Conservation (phyloP, 2,113 vertebrate genomes). For the Tringa solitaria region DNA sequence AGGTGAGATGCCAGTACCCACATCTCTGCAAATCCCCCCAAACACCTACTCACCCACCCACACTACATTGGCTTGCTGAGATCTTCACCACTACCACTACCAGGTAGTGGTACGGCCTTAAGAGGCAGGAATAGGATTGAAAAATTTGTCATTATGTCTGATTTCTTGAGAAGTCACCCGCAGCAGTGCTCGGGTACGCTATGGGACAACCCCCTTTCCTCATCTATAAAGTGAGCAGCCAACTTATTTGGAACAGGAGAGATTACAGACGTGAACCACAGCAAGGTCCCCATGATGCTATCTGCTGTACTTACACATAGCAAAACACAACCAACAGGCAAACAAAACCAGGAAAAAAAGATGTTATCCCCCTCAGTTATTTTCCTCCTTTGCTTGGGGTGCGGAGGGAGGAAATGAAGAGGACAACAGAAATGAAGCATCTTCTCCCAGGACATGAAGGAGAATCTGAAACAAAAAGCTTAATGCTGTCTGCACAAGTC, state of each 20-base stretch:
- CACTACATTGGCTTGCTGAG: fast-evolving
- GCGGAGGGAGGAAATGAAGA: neutral
- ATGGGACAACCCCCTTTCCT: neutral
- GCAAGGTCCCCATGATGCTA: neutral
- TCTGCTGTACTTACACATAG: neutral
- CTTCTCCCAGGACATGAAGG: neutral
- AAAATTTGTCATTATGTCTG: neutral
- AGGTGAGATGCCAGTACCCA: neutral
- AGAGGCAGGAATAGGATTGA: neutral
- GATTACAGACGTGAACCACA: neutral
- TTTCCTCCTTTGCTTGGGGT: neutral
- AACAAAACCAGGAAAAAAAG: neutral
- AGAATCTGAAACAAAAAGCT: neutral
- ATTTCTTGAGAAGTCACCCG: neutral
- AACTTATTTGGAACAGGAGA: neutral
- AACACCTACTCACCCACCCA: neutral
- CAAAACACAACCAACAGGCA: neutral
- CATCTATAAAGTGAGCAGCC: fast-evolving
- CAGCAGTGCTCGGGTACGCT: neutral
- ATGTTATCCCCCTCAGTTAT: neutral
- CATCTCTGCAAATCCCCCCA: neutral
- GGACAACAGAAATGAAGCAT: neutral
- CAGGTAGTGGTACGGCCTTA: neutral
- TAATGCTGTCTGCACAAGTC: neutral
- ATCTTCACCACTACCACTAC: neutral